phyloP scores from a whole-genome alignment of 1,140 invertebrate genomes.

The Drosophila grimshawi region DNA sequence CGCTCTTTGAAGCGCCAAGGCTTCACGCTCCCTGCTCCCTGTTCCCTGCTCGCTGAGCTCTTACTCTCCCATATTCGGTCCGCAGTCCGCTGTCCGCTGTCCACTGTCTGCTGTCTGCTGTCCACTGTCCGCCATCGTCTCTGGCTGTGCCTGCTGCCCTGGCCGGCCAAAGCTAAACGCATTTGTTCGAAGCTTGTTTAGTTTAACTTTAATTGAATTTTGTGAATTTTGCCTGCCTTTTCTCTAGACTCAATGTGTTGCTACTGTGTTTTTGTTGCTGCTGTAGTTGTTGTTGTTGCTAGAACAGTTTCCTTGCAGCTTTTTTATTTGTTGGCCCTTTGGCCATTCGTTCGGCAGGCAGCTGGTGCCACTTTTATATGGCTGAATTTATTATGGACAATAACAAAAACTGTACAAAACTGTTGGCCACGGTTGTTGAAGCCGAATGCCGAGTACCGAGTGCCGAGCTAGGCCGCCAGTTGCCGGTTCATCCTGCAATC shows the following conservation, averaged over 20 bases:
- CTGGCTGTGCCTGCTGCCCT: slow-evolving; percentile 17
- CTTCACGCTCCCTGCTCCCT: slow-evolving; percentile 52
- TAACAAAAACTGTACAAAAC: slow-evolving; percentile 66
- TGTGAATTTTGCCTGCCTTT: slow-evolving; percentile 77
- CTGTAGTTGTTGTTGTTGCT: slow-evolving; percentile 48
- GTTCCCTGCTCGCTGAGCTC: slow-evolving; percentile 20
- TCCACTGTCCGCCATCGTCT: slow-evolving; percentile 1
- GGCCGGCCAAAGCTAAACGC: slow-evolving; percentile 69
- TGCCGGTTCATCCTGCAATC: slow-evolving; percentile 51
- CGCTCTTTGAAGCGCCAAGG: slow-evolving; percentile 72
- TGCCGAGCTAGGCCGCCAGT: slow-evolving; percentile 43
- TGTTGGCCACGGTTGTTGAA: slow-evolving; percentile 34
- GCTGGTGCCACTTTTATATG: slow-evolving; percentile 81
- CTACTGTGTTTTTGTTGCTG: slow-evolving; percentile 19
- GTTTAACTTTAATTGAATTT: slow-evolving; percentile 84
- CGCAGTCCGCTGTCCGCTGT: not conserved
- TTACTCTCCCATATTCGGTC: slow-evolving; percentile 3
- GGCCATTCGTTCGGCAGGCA: slow-evolving; percentile 49
- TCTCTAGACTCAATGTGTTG: slow-evolving; percentile 17
- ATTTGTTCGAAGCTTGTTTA: slow-evolving; percentile 83
- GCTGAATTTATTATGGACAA: slow-evolving; percentile 79
- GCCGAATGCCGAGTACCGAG: slow-evolving; percentile 13
- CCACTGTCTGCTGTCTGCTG: slow-evolving; percentile 8
- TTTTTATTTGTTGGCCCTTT: slow-evolving; percentile 63
- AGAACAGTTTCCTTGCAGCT: slow-evolving; percentile 60